Conservation (phyloP, 2,888 invertebrate genomes). For the Chorisops tibialis region DNA sequence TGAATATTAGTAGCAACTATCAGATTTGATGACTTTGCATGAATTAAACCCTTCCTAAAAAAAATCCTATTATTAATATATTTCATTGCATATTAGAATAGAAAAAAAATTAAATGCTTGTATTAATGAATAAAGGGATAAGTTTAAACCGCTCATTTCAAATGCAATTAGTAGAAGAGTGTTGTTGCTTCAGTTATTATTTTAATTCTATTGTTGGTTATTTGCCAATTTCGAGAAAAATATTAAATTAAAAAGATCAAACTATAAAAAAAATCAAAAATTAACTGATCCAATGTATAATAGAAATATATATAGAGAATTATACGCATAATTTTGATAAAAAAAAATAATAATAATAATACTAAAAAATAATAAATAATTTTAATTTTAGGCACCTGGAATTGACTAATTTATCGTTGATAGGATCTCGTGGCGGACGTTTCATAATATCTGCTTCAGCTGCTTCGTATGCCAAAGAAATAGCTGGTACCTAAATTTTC, state of each 20-base stretch:
- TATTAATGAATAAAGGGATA: too few relatives aligned
- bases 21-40: too few relatives aligned
- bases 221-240: slow-evolving; percentile 13
- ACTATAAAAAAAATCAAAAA: not conserved
- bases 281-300: not conserved
- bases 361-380: slow-evolving; percentile 10
- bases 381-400: slow-evolving; percentile 49
- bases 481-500: slow-evolving; percentile 64
- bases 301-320: not conserved
- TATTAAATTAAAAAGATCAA: not conserved
- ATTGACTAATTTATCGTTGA: slow-evolving; percentile 82
- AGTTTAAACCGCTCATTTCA: too few relatives aligned
- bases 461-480: slow-evolving; percentile 82
- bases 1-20: too few relatives aligned
- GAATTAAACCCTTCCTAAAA: too few relatives aligned
- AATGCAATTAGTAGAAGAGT: too few relatives aligned
- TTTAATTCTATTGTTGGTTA: slow-evolving; percentile 16
- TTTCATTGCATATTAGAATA: too few relatives aligned
- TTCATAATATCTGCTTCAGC: slow-evolving; percentile 87
- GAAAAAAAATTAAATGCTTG: too few relatives aligned
- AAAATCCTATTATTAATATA: too few relatives aligned
- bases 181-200: too few relatives aligned
- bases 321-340: not conserved
- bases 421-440: slow-evolving; percentile 77
- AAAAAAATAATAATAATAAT: not conserved